Evolutionary conservation across 2,113 vertebrate genomes (phyloP).

Genomic region (Ochotona curzoniae): DNA sequence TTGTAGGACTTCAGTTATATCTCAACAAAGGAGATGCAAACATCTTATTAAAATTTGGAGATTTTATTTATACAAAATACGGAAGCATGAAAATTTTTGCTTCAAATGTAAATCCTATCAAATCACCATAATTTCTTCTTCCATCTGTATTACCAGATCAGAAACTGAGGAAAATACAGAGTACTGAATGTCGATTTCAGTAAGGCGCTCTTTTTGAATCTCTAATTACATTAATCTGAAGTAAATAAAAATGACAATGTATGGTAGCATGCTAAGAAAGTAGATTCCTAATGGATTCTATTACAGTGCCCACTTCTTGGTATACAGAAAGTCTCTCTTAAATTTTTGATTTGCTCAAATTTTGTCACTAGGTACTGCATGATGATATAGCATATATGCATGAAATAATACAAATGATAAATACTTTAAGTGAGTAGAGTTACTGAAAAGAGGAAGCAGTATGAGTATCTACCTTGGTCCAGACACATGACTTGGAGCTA

Average conservation of each 20-base stretch:
- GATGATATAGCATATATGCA: neutral
- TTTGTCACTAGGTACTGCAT: neutral
- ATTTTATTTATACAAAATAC: slow-evolving; percentile 20
- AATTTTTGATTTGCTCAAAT: slow-evolving; percentile 1
- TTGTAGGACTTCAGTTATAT: neutral
- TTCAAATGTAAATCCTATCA: neutral
- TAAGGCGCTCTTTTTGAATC: neutral
- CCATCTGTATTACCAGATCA: neutral
- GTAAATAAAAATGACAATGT: neutral
- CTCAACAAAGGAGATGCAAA: neutral
- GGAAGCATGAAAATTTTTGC: neutral
- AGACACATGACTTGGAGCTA: neutral
- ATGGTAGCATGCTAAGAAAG: neutral
- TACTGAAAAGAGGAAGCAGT: neutral
- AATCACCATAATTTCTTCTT: neutral
- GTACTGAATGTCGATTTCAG: neutral
- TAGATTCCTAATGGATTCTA: neutral
- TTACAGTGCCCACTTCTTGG: neutral
- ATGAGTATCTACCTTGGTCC: neutral
- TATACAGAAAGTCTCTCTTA: neutral
- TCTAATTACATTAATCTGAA: neutral
- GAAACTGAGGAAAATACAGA: neutral
- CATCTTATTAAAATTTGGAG: neutral
- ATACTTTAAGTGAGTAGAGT: neutral
- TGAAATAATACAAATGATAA: neutral